Percentiles rank a stretch among this genome's conserved stretches.
phyloP scores from a whole-genome alignment of 2,797 vertebrate species.

The Labroides dimidiatus region DNA sequence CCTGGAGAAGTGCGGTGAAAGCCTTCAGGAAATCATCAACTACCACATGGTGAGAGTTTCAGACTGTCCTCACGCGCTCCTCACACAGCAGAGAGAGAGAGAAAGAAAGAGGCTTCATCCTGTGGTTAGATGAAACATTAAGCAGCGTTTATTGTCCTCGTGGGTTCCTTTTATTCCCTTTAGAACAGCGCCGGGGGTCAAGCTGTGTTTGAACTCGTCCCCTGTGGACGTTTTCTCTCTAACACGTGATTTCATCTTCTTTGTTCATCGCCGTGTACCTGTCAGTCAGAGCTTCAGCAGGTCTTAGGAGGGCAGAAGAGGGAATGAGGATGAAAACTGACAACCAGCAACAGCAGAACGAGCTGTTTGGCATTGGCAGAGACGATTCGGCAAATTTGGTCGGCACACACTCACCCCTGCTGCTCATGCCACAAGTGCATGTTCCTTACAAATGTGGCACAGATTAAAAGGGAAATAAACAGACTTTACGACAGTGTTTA shows the following conservation, averaged over 20 bases:
- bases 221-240: constrained; percentile 21
- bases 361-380: too few relatives aligned
- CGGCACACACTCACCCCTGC: too few relatives aligned
- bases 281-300: constrained; percentile 6
- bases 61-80: constrained; percentile 27
- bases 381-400: too few relatives aligned
- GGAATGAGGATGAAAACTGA: not conserved
- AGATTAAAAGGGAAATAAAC: too few relatives aligned
- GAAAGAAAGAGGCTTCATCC: constrained; percentile 36
- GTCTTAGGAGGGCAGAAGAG: not conserved
- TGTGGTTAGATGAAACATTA: constrained; percentile 21
- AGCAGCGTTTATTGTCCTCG: constrained; percentile 20
- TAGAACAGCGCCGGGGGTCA: not conserved
- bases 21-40: constrained; percentile 97
- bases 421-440: too few relatives aligned
- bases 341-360: too few relatives aligned
- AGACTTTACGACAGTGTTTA: too few relatives aligned
- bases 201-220: constrained; percentile 24
- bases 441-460: too few relatives aligned
- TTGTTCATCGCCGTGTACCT: constrained; percentile 5
- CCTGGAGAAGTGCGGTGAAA: constrained; percentile 94
- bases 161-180: not conserved
- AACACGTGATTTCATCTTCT: constrained; percentile 32
- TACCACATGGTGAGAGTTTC: constrained; percentile 92
- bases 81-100: constrained; percentile 10